Evolutionary conservation across 2,113 vertebrate genomes (phyloP).

Genomic region (Chrysochloris asiatica): DNA sequence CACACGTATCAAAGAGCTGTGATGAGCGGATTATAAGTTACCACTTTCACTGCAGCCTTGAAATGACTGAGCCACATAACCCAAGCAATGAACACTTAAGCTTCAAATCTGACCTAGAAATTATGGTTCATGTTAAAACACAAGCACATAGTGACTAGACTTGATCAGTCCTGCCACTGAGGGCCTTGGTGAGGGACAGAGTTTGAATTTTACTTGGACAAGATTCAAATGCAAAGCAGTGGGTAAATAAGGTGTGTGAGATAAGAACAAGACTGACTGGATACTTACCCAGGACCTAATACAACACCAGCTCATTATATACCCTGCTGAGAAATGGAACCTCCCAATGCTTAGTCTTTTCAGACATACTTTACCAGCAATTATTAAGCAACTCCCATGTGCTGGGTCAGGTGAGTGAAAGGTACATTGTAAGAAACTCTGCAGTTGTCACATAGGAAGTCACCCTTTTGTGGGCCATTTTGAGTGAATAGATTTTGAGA

Average conservation of each 20-base stretch:
- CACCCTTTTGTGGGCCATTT: not conserved
- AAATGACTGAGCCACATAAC: not conserved
- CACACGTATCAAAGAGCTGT: not conserved
- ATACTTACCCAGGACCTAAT: not conserved
- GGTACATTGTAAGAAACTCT: not conserved
- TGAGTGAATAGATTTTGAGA: not conserved
- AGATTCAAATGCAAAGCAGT: not conserved
- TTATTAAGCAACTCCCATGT: not conserved
- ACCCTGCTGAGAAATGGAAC: not conserved
- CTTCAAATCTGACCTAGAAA: not conserved
- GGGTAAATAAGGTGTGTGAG: not conserved
- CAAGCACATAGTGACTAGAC: not conserved
- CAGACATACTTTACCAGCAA: not conserved
- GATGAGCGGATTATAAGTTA: not conserved
- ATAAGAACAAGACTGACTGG: not conserved
- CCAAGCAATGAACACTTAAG: not conserved
- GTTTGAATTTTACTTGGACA: not conserved
- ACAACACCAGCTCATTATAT: not conserved
- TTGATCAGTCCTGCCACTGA: not conserved
- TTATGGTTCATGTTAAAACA: not conserved
- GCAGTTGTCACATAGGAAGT: not conserved
- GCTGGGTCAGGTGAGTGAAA: not conserved
- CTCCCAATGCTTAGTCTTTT: not conserved
- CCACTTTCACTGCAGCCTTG: not conserved
- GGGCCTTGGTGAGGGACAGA: not conserved